Base-by-base conservation (phyloP, 2,113 vertebrate species). In the Anseranas semipalmata region DNA sequence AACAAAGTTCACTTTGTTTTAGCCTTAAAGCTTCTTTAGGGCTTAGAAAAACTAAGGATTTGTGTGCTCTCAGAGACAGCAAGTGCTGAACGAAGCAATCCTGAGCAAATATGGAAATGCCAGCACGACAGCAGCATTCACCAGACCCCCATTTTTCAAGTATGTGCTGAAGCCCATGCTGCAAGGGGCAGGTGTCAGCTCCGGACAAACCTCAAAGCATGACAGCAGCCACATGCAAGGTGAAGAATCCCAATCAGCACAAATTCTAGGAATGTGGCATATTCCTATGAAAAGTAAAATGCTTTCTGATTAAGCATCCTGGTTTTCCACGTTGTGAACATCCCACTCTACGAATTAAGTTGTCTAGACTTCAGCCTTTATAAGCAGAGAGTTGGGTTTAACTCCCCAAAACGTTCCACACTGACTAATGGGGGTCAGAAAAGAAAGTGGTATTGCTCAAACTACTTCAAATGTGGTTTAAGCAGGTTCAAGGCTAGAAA, bases 401-500 rank as follows among this genome's bases (percentile, higher is more conserved):
- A 87, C 41, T 62, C 77, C 50, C 79, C 32, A 25, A 67, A 67
- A 59, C 30, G 58, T 66, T 85, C 87, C 77, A 91, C 80, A 76
- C 35, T 18, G 21, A 79, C 48, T 89, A 56, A 72, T 0, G 5
- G 43, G 35, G 6, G 35, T 24, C 66, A 85, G 53, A 91, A 92
- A 25, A 92, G 19, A 81, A 62, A 93, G 32, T 15, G n/a, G 14
- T 41, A 87, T 20, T 70, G 62, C 37, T 80, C 60, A 68, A 81
- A 90, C 73, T 75, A 92, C 33, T 68, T 85, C 77, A 82, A 32
- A 87, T n/a, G 53, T 72, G 60, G 33, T 45, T 94, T 56, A 94
- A 86, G 84, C n/a, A 91, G 66, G 73, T 87, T 66, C 71, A 85
- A 89, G 75, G 87, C 81, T 66, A 79, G 62, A 85, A 82, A 72